Percentiles rank a stretch among this genome's conserved stretches.
Conservation (phyloP, 2,113 vertebrate species). For the Erythrolamprus reginae region DNA sequence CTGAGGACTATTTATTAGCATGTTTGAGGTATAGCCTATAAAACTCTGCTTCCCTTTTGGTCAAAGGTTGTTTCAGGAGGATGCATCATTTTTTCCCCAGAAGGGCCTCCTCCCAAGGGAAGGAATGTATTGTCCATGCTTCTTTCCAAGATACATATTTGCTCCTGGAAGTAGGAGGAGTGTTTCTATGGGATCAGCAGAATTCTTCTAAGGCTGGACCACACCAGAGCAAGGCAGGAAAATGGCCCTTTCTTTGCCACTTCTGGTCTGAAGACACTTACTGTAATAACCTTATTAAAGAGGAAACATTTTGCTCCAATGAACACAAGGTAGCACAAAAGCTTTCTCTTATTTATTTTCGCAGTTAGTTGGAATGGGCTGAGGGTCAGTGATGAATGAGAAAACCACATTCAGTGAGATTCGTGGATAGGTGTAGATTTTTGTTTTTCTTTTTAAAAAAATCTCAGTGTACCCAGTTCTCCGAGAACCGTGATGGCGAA, state of each 20-base stretch:
- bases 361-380: neutral
- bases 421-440: neutral
- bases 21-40: neutral
- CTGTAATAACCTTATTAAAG: neutral
- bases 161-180: neutral
- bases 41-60: neutral
- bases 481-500: too few relatives aligned
- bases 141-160: neutral
- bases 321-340: neutral
- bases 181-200: neutral
- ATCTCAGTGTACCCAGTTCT: too few relatives aligned
- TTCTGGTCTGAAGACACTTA: neutral
- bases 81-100: neutral
- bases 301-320: neutral
- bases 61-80: neutral
- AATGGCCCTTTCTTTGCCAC: neutral
- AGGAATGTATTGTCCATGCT: neutral
- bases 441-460: neutral
- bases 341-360: neutral
- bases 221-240: neutral
- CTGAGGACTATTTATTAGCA: too few relatives aligned
- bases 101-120: neutral
- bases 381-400: neutral
- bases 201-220: neutral
- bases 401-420: neutral